Evolutionary conservation across 2,113 vertebrate genomes (phyloP).

Genomic region (Protobothrops flavoviridis): DNA sequence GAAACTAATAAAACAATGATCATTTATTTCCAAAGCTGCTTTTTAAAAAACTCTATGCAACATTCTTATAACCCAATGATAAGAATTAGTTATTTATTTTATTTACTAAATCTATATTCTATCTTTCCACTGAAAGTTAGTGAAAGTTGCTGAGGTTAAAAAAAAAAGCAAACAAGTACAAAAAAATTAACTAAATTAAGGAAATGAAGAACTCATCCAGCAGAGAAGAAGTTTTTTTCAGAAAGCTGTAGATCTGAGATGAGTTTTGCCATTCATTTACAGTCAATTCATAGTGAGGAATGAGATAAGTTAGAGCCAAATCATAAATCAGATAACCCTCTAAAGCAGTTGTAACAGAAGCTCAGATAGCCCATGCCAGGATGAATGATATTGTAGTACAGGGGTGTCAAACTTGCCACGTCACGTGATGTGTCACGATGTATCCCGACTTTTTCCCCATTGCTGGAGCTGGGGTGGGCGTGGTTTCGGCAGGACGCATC

Average conservation of each 20-base stretch:
- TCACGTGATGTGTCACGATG: no score
- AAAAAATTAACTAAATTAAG: background rate
- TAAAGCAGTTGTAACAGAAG: background rate
- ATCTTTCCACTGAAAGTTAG: background rate
- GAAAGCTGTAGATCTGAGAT: background rate
- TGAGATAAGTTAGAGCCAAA: background rate
- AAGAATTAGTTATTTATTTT: background rate
- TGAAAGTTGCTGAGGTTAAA: background rate
- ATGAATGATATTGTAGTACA: background rate
- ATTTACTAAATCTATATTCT: background rate
- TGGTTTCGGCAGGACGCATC: no score
- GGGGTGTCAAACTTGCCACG: no score
- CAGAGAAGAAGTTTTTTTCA: background rate
- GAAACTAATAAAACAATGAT: background rate
- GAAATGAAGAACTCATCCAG: background rate
- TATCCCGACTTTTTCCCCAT: rapidly evolving
- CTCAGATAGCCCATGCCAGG: background rate
- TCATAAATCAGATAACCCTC: background rate
- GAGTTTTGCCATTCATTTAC: background rate
- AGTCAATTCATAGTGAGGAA: background rate
- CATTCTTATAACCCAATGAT: background rate
- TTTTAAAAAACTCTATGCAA: background rate
- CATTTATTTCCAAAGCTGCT: background rate
- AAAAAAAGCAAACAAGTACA: background rate
- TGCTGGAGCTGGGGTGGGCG: no score